Conservation (phyloP, 2,797 vertebrate species). For the Sylvia borin region DNA sequence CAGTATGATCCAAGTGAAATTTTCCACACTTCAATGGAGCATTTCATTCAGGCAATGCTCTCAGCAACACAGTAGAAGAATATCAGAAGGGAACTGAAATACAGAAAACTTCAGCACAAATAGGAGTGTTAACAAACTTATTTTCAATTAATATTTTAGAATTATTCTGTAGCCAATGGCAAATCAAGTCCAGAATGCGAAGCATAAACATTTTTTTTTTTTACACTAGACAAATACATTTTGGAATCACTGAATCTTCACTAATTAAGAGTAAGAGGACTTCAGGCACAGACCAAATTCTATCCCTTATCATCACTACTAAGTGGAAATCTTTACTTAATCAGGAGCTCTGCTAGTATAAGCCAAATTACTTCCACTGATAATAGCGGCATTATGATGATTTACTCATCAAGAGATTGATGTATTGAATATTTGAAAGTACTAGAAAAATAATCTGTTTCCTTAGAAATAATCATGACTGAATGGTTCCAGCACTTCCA, state of each 20-base stretch:
- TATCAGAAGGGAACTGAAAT: not conserved
- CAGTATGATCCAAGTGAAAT: slow-evolving; percentile 11
- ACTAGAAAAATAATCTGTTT: not conserved
- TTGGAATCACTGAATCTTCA: not conserved
- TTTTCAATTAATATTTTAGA: not conserved
- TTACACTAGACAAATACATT: not conserved
- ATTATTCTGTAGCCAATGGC: not conserved
- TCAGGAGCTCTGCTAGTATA: not conserved
- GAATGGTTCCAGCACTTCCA: not conserved
- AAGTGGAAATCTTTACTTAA: not conserved
- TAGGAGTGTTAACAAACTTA: not conserved
- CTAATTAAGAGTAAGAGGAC: not conserved
- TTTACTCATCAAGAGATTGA: not conserved
- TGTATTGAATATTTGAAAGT: not conserved
- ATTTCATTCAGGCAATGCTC: not conserved
- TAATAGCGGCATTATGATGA: not conserved
- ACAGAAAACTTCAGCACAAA: not conserved
- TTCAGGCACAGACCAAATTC: not conserved
- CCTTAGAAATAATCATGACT: not conserved
- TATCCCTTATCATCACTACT: not conserved
- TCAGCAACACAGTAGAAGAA: not conserved
- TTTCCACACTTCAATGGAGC: not conserved
- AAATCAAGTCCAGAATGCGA: not conserved
- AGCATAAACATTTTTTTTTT: not conserved
- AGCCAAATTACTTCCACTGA: not conserved